Evolutionary conservation across 1,140 invertebrate genomes (phyloP), one percentile per base, ranked within the genome.

Genomic region (Sinonovacula constricta): DNA sequence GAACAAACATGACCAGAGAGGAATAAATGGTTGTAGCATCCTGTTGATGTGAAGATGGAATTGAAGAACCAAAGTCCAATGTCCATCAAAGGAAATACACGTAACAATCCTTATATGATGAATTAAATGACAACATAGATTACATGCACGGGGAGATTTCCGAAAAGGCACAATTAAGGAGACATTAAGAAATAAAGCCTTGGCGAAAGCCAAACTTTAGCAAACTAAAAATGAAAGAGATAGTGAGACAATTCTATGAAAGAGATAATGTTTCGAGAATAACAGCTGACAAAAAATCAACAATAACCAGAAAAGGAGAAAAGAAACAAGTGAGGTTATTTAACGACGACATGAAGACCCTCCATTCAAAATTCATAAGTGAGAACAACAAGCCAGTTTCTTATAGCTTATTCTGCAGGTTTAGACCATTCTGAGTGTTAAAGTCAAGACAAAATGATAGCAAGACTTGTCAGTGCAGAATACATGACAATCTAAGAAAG

Each of bases 401-500:
- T 2, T 54, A 68, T 22, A 54, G 49, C 24, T 31, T 68, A 15
- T 68, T 68, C 56, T 68, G 45, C 24, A 53, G 33, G 15, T n/a
- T 54, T n/a, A 22, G 36, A 2, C 65, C 53, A 5, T 56, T 56
- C 14, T 56, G 54, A 63, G 28, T 63, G 15, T 24, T 76, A 4
- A 56, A 63, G 26, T 39, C 56, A 18, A 34, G 4, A 33, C 36
- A 49, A 28, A 74, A 36, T 53, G 56, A 24, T n/a, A n/a, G n/a
- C n/a, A n/a, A n/a, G n/a, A n/a, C n/a, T n/a, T n/a, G n/a, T n/a
- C n/a, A n/a, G n/a, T 31, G 68, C 57, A 54, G 39, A 49, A 67
- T 92, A 70, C 82, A 88, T 56, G 85, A 91, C 7, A 87, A 88
- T 66, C 81, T 93, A 5, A 63, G 71, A 2, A 83, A 71, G 80